Evolutionary conservation across 2,113 vertebrate genomes (phyloP).

Genomic region (Xiphias gladius): DNA sequence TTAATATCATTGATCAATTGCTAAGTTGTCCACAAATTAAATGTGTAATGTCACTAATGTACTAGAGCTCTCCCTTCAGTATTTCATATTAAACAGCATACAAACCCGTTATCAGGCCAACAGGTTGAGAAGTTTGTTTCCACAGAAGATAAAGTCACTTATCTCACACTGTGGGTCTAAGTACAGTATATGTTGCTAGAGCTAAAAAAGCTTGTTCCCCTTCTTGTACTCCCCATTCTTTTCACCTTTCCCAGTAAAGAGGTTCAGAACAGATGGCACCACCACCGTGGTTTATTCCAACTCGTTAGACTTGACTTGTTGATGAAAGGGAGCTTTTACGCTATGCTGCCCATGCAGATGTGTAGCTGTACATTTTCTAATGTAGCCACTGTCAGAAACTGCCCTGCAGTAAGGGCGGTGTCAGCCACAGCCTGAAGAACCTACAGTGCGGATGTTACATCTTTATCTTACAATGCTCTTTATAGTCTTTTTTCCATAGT

Average conservation of each 20-base stretch:
- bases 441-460: constrained; percentile 19
- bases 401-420: constrained; percentile 22
- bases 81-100: constrained; percentile 53
- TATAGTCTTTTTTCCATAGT: not conserved
- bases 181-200: constrained; percentile 21
- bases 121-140: constrained; percentile 62
- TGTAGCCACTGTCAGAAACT: constrained; percentile 46
- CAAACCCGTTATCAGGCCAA: constrained; percentile 40
- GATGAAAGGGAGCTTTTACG: constrained; percentile 84
- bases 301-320: constrained; percentile 86
- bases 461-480: constrained; percentile 18
- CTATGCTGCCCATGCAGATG: constrained; percentile 80
- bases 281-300: constrained; percentile 83
- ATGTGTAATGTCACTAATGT: constrained; percentile 67
- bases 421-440: constrained; percentile 12
- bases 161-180: constrained; percentile 53
- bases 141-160: constrained; percentile 60
- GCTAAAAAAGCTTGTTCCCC: constrained; percentile 55
- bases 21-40: constrained; percentile 72
- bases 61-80: constrained; percentile 23
- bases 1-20: constrained; percentile 72
- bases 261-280: constrained; percentile 84
- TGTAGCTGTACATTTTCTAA: constrained; percentile 65
- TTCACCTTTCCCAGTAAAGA: constrained; percentile 69
- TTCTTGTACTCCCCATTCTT: constrained; percentile 26